Evolutionary conservation across 2,888 invertebrate genomes (phyloP), one percentile per base, ranked within the genome.

Genomic region (Lamproptera curius): DNA sequence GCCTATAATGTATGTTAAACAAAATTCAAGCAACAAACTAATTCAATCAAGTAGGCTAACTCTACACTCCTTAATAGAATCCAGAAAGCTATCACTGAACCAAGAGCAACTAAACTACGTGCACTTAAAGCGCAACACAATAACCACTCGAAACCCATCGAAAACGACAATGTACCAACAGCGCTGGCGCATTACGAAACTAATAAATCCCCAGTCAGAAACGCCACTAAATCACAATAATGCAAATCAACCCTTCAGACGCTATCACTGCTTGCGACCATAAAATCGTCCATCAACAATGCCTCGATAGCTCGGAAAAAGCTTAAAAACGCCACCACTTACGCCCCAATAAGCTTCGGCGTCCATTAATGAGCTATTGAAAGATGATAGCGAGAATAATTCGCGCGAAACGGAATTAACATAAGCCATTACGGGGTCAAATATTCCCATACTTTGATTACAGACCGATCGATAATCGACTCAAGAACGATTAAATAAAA

Each of bases 371-470:
- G 83, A 86, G 81, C 86, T 84, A 86, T 87, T 86, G 87, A 87
- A 87, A 86, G 86, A 87, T 87, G 86, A 87, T 86, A 78, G 80
- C 76, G 77, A 82, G 85, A 83, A 83, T 84, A 76, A 80, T 82
- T 79, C 78, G 65, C 63, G 4, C 61, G 68, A 58, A 67, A 50
- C 46, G 46, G 61, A 81, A 86, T 85, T 86, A 79, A 70, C 85
- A 85, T 85, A 84, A 78, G 63, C 72, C 74, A 75, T 76, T 79
- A 73, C 59, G 64, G 80, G 85, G 82, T 74, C 71, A 65, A 62
- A 54, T 59, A 36, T 80, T 78, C 76, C 67, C 77, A 76, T 67
- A 66, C 57, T 20, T 53, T 20, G 39, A 13, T 5, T 5, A 8
- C 31, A 26, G 10, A 1, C 1, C 14, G 41, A 15, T 1, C 6